Evolutionary conservation across 2,113 vertebrate species (phyloP).

Genomic region (Xiphophorus hellerii): DNA sequence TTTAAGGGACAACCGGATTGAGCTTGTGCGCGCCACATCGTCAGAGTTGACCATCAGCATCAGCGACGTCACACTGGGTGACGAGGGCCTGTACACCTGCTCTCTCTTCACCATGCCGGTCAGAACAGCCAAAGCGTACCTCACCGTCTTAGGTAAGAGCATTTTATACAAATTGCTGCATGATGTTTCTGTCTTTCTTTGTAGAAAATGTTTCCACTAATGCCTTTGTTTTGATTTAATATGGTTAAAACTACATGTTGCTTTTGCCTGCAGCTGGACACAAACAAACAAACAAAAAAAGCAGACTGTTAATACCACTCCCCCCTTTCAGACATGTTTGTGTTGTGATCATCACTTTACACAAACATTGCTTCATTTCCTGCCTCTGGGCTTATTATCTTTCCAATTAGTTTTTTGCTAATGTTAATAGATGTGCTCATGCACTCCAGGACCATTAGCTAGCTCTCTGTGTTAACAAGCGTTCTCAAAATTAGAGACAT

Average conservation of each 20-base stretch:
- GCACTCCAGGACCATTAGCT: conserved; percentile 77
- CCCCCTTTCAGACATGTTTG: conserved; percentile 49
- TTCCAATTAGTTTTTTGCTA: conserved; percentile 75
- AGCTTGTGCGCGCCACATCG: conserved; percentile 91
- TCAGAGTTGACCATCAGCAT: conserved; percentile 97
- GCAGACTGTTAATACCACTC: conserved; percentile 9
- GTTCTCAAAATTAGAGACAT: conserved; percentile 63
- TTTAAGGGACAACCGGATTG: conserved; percentile 95
- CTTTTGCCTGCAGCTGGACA: conserved; percentile 18
- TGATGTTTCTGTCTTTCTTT: not conserved
- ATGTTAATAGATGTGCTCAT: conserved; percentile 77
- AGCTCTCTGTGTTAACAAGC: conserved; percentile 69
- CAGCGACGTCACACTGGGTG: conserved; percentile 89
- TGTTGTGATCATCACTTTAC: conserved; percentile 58
- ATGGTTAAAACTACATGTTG: conserved; percentile 14
- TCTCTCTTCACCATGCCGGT: conserved; percentile 99
- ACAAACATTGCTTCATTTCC: conserved; percentile 75
- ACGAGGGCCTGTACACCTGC: conserved; percentile 97
- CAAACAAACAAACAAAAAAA: conserved; percentile 1
- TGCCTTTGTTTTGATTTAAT: not conserved
- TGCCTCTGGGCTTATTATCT: conserved; percentile 75
- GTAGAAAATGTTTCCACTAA: not conserved
- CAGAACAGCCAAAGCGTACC: conserved; percentile 96
- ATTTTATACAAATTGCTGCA: not conserved
- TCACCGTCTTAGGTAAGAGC: conserved; percentile 93